These are phyloP conservation scores for Lethrus apterus DNA, from an alignment of 1,140 invertebrate species.

Conservation along the genomic window DNA sequence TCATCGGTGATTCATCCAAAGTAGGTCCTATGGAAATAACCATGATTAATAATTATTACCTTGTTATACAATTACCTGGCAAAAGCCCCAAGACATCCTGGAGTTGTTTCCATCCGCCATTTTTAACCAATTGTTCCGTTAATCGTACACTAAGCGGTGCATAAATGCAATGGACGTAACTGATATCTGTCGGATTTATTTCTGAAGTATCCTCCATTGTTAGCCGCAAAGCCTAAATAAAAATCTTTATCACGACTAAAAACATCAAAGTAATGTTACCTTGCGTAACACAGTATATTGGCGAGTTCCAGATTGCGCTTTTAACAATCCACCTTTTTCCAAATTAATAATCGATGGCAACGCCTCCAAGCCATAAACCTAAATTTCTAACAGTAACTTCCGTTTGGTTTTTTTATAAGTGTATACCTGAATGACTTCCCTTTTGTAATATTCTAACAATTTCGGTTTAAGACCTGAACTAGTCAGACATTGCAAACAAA, in stretches of 20 bases:
- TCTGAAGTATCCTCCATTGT: slow-evolving; percentile 85
- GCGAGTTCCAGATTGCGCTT: slow-evolving; percentile 58
- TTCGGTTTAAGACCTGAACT: slow-evolving; percentile 88
- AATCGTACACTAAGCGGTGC: slow-evolving; percentile 87
- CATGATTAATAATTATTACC: not conserved
- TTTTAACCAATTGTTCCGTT: slow-evolving; percentile 75
- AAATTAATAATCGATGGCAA: slow-evolving; percentile 78
- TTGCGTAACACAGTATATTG: slow-evolving; percentile 66
- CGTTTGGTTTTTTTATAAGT: no score
- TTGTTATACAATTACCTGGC: slow-evolving; percentile 32
- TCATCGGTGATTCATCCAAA: slow-evolving; percentile 47
- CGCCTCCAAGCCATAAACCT: slow-evolving; percentile 83
- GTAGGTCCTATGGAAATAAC: slow-evolving; percentile 41
- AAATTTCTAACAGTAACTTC: not conserved
- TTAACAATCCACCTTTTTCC: slow-evolving; percentile 79
- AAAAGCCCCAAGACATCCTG: slow-evolving; percentile 54
- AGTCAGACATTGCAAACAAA: slow-evolving; percentile 82
- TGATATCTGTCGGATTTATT: slow-evolving; percentile 78
- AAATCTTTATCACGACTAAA: slow-evolving; percentile 30
- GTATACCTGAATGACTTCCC: slow-evolving; percentile 70
- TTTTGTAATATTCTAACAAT: slow-evolving; percentile 84
- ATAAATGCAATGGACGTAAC: slow-evolving; percentile 90
- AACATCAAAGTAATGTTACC: slow-evolving; percentile 37
- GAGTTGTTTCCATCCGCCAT: slow-evolving; percentile 68
- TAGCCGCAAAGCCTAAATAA: slow-evolving; percentile 59